Evolutionary conservation across 2,888 invertebrate species (phyloP), one percentile per base, ranked within the genome.

Genomic region (Platycnemis pennipes): DNA sequence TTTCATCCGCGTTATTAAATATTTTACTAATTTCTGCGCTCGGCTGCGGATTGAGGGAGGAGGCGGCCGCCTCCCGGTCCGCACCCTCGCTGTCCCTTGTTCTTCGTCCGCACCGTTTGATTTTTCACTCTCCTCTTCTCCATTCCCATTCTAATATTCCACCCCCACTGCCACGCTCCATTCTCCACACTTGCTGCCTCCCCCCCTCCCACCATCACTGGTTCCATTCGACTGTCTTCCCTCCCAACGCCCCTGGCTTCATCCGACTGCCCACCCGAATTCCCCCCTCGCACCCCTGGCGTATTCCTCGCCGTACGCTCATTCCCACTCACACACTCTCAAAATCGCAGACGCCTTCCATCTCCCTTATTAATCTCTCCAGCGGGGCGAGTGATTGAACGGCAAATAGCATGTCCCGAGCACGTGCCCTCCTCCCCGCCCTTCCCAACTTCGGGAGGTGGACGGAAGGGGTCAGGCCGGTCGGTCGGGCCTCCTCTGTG

Each of bases 321-420:
- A 2, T 37, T 11, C 77, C 2, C 77, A 63, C 26, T 16, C 77
- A 37, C 77, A 26, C 77, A 77, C 77, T n/a, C n/a, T n/a, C n/a
- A n/a, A n/a, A n/a, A n/a, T n/a, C n/a, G 37, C 77, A 37, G 77
- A 56, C 89, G 42, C 56, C 89, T 89, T 56, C 37, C 91, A 91
- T 91, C 91, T 91, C 91, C n/a, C 91, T 91, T 91, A 91, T 91
- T 91, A 91, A 91, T 91, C 91, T 91, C 91, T 44, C 91, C 63
- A 63, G 44, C 91, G 91, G 44, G 91, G 91, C 63, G 91, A 56
- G 91, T 91, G 91, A 91, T 91, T 91, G 91, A 91, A 69, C 91
- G 91, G 63, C 63, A 45, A 91, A 91, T 91, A 91, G 91, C 91
- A 91, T 91, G 91, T 91, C 91, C 44, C n/a, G 69, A n/a, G 44